Evolutionary conservation across 1,140 invertebrate species (phyloP).

Genomic region (Aphelenchoides besseyi): DNA sequence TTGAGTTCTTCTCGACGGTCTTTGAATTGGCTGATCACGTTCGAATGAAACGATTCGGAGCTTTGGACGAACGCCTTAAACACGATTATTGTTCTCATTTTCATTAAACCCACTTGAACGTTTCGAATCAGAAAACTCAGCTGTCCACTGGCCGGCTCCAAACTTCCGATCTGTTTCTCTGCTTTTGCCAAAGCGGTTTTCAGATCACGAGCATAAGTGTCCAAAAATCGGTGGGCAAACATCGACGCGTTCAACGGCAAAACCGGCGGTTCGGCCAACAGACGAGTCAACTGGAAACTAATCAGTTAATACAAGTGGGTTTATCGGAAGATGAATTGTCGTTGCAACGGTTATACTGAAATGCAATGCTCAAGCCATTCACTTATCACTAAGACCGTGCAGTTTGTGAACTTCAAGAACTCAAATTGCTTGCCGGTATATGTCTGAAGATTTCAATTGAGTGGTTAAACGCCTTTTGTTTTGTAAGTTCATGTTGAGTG

Average conservation of each 20-base stretch:
- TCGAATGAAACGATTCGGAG: conserved; percentile 34
- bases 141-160: conserved; percentile 24
- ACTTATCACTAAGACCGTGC: too few relatives aligned
- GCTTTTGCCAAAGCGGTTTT: conserved; percentile 24
- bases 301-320: too few relatives aligned
- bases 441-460: too few relatives aligned
- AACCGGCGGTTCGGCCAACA: conserved; percentile 63
- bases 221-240: conserved; percentile 35
- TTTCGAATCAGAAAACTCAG: conserved; percentile 32
- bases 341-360: too few relatives aligned
- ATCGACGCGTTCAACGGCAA: conserved; percentile 62
- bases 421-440: too few relatives aligned
- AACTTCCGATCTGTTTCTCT: conserved; percentile 8
- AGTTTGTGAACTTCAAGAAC: too few relatives aligned
- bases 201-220: conserved; percentile 41
- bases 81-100: background rate
- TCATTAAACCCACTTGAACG: conserved; percentile 20
- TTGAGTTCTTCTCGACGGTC: too few relatives aligned
- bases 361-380: too few relatives aligned
- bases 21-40: conserved; percentile 21
- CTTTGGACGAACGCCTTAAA: conserved; percentile 40
- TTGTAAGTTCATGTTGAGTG: too few relatives aligned
- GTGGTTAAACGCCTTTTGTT: too few relatives aligned
- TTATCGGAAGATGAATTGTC: too few relatives aligned
- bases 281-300: conserved; percentile 58